These are phyloP conservation scores for Peribatodes rhomboidaria DNA, from an alignment of 2,888 invertebrate genomes.

Conservation along the genomic window DNA sequence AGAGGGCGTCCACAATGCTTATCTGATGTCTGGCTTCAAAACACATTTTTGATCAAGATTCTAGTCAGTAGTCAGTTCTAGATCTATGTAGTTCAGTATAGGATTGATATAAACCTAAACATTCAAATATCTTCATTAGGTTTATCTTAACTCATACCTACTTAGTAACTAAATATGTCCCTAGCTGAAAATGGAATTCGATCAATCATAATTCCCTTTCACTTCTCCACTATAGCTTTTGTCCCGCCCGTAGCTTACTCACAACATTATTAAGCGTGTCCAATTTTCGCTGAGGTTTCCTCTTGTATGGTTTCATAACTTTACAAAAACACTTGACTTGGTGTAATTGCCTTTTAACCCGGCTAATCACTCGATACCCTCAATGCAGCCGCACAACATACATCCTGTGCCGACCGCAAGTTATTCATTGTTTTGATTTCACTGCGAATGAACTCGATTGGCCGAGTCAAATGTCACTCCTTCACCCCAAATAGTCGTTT, in stretches of 20 bases:
- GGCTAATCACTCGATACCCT: slow-evolving; percentile 48
- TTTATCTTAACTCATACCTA: too few species aligned
- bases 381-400: slow-evolving; percentile 59
- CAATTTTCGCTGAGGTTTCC: slow-evolving; percentile 42
- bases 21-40: too few species aligned
- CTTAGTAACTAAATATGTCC: background rate
- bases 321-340: slow-evolving; percentile 41
- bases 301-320: slow-evolving; percentile 45
- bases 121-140: too few species aligned
- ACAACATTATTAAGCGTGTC: slow-evolving; percentile 30
- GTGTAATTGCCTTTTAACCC: slow-evolving; percentile 49
- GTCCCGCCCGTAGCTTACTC: slow-evolving; percentile 28
- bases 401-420: slow-evolving; percentile 77
- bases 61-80: too few species aligned
- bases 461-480: slow-evolving; percentile 83
- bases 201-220: slow-evolving; percentile 29
- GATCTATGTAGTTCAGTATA: too few species aligned
- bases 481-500: slow-evolving; percentile 76
- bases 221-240: slow-evolving; percentile 25
- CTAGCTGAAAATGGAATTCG: slow-evolving; percentile 3
- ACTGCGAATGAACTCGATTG: slow-evolving; percentile 78
- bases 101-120: too few species aligned
- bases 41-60: too few species aligned
- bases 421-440: slow-evolving; percentile 76
- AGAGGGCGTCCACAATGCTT: too few species aligned